Percentiles rank a stretch among this genome's conserved stretches.
Evolutionary conservation across 1,140 invertebrate genomes (phyloP).

Genomic region (Patella vulgata): DNA sequence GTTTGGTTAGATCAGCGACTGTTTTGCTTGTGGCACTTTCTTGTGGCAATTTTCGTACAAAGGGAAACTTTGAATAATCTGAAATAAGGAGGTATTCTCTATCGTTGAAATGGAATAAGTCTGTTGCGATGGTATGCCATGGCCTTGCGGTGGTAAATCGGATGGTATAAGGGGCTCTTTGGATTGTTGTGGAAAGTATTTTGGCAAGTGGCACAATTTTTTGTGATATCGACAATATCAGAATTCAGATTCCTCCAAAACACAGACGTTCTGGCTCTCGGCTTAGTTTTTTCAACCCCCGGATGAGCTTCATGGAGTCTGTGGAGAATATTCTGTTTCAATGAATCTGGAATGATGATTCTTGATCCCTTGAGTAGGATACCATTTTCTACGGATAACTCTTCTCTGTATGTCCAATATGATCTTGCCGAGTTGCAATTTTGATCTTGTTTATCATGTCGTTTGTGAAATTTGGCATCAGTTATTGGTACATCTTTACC

Average conservation of each 20-base stretch:
- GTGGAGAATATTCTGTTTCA: slow-evolving; percentile 12
- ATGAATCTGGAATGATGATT: slow-evolving; percentile 22
- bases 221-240: slow-evolving; percentile 12
- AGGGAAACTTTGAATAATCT: slow-evolving; percentile 8
- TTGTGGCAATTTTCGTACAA: background rate
- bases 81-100: slow-evolving; percentile 8
- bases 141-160: slow-evolving; percentile 3
- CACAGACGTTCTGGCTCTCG: slow-evolving; percentile 6
- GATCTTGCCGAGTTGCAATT: too few relatives aligned
- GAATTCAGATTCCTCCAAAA: slow-evolving; percentile 20
- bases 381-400: slow-evolving; percentile 17
- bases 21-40: background rate
- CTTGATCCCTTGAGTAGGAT: slow-evolving; percentile 19
- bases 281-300: slow-evolving; percentile 20
- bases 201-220: slow-evolving; percentile 10
- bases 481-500: slow-evolving; percentile 63
- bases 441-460: too few relatives aligned
- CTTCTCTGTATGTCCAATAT: slow-evolving; percentile 18
- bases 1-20: background rate
- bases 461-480: too few relatives aligned
- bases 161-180: slow-evolving; percentile 3
- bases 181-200: background rate
- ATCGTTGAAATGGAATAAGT: slow-evolving; percentile 8
- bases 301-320: slow-evolving; percentile 20
- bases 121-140: slow-evolving; percentile 11